These are phyloP conservation scores for Tadarida brasiliensis DNA, from an alignment of 2,797 vertebrate species.

Conservation along the genomic window DNA sequence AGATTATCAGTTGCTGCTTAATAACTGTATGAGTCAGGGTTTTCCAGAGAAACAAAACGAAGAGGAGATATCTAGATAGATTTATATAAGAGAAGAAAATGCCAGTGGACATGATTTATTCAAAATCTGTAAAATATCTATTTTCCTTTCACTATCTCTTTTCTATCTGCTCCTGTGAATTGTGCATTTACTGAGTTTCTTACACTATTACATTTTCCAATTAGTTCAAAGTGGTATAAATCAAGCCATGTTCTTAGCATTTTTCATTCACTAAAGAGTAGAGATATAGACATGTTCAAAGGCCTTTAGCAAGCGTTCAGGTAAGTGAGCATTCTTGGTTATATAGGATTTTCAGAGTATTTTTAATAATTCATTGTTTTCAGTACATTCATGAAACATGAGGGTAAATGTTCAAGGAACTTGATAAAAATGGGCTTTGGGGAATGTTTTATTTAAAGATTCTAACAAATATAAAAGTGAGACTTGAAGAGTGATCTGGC, in stretches of 20 bases:
- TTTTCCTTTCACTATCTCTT: neutral
- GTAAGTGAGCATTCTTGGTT: neutral
- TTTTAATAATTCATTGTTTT: slow-evolving; percentile 20
- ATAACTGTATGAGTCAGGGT: neutral
- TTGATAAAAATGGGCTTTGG: neutral
- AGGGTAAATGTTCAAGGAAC: neutral
- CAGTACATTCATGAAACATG: neutral
- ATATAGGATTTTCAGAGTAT: neutral
- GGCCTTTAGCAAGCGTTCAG: neutral
- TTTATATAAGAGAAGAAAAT: neutral
- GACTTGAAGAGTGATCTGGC: neutral
- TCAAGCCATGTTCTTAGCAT: neutral
- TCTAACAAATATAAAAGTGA: neutral
- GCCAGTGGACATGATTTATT: neutral
- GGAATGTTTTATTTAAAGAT: neutral
- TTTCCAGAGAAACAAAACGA: neutral
- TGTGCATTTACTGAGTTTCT: neutral
- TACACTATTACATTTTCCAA: neutral
- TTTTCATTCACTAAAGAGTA: neutral
- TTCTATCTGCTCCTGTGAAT: neutral
- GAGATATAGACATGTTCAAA: neutral
- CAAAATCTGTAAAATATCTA: neutral
- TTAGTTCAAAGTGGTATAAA: neutral
- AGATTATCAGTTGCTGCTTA: neutral
- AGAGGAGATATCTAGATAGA: neutral